Conservation (phyloP, 1,140 invertebrate genomes). For the Campoletis sonorensis region DNA sequence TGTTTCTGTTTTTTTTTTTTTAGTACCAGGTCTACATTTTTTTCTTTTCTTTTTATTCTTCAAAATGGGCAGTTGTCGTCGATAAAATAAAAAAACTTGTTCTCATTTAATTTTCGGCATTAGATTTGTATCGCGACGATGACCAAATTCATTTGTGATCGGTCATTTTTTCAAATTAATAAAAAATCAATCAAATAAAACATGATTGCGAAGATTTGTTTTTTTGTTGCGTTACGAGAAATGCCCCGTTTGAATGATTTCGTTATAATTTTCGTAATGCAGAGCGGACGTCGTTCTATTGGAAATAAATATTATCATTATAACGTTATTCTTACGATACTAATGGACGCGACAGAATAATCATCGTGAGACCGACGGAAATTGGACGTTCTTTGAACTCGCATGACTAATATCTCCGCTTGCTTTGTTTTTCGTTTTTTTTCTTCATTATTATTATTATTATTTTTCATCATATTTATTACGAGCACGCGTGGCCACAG, state of each 20-base stretch:
- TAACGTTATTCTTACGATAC: conserved; percentile 54
- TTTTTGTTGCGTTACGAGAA: too few species aligned
- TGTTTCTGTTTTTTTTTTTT: too few species aligned
- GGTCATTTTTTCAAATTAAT: too few species aligned
- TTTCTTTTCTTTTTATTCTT: neutral
- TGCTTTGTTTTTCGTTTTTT: neutral
- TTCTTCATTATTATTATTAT: neutral
- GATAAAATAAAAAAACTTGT: too few species aligned
- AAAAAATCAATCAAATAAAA: too few species aligned
- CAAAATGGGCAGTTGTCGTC: neutral
- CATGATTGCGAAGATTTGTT: too few species aligned
- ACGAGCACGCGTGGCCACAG: neutral
- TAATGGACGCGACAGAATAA: conserved; percentile 61
- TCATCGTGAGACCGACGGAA: conserved; percentile 48
- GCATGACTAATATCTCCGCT: neutral
- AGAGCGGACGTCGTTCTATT: conserved; percentile 54
- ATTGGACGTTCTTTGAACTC: conserved; percentile 39
- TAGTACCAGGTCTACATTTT: neutral
- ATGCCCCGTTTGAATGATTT: too few species aligned
- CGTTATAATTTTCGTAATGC: conserved; percentile 26
- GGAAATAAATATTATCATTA: conserved; percentile 61
- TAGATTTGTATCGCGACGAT: too few species aligned
- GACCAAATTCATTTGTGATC: too few species aligned
- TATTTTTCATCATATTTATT: too few species aligned
- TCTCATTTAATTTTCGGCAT: too few species aligned